A percentile compares a stretch with the other conserved stretches of the same genome.
These are phyloP conservation scores for Drosophila teissieri DNA, from an alignment of 1,140 invertebrate genomes.

Conservation along the genomic window DNA sequence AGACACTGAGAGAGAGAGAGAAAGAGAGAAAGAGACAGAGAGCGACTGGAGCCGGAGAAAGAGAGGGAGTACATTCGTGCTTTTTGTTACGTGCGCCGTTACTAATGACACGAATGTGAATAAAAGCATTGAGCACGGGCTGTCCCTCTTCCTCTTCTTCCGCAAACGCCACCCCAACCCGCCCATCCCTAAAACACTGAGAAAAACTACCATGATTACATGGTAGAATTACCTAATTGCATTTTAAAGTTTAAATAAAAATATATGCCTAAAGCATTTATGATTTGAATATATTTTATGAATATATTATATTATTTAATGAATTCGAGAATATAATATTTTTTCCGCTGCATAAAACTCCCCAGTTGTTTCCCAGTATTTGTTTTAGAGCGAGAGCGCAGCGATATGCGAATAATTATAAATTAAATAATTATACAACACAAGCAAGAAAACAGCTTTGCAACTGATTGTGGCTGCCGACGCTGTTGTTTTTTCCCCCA, in stretches of 20 bases:
- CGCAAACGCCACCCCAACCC: conserved; percentile 10
- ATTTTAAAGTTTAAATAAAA: not conserved
- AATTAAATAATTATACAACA: conserved; percentile 82
- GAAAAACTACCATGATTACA: not conserved
- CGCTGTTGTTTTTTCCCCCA: conserved; percentile 26
- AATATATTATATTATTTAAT: no score
- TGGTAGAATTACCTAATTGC: no score
- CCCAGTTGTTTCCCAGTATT: conserved; percentile 13
- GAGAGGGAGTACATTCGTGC: conserved; percentile 35
- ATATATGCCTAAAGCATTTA: not conserved
- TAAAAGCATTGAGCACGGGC: conserved; percentile 60
- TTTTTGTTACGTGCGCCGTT: conserved; percentile 75
- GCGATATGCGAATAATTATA: conserved; percentile 65
- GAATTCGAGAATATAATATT: not conserved
- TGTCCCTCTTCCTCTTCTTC: conserved; percentile 17
- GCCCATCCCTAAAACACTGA: conserved; percentile 6
- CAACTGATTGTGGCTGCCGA: conserved; percentile 65
- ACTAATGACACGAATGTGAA: conserved; percentile 81
- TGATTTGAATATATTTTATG: no score
- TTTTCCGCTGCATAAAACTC: conserved; percentile 22
- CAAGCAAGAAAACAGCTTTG: conserved; percentile 75
- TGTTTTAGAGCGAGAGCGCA: conserved; percentile 24
- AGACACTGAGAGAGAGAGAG: not conserved
- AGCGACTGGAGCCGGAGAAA: conserved; percentile 30
- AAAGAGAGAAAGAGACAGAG: conserved; percentile 7